Base-by-base conservation (phyloP, 2,113 vertebrate genomes). In the Papio anubis region DNA sequence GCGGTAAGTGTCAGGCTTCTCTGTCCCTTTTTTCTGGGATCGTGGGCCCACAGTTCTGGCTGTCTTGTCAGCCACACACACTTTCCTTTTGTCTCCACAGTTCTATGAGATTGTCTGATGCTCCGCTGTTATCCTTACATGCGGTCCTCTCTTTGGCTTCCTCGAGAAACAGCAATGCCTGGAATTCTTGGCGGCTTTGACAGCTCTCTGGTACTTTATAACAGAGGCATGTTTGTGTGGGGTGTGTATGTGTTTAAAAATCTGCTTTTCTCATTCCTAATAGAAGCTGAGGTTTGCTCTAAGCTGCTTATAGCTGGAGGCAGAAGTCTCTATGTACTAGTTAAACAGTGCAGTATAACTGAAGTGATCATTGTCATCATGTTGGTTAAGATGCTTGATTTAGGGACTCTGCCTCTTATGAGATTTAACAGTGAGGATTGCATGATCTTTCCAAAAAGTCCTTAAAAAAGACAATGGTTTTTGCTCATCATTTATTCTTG, bases 401-500 rank as follows among this genome's bases (percentile, higher is more conserved):
- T 66, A 43, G 30, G 80, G 68, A 88, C 91, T 93, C 43, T 88
- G 6, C 30, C 23, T 32, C 64, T 72, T 81, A 55, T 73, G 68
- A 92, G 81, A 85, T 73, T 9, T 38, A 83, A 9, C 40, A n/a
- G 11, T 72, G 80, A 80, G 9, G 64, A 73, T 27, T 90, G 48
- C 14, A 35, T 21, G 43, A 66, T 78, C 68, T 90, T 93, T 93
- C 66, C 40, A 92, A 85, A 52, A 90, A 25, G 61, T 89, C 94
- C 75, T 73, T 75, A 55, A 57, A 79, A 92, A 72, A 97, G 66
- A 35, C 59, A 80, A 17, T 80, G 35, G 82, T 84, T 95, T 94
- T 92, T 94, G 80, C 94, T 88, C 45, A 57, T 70, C 11, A 66
- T 85, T 82, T 45, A 72, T 88, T 93, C 80, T 92, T 94, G 7